These are phyloP conservation scores for Trachelus stipa DNA, from an alignment of 2,888 invertebrate genomes.

Conservation along the genomic window DNA sequence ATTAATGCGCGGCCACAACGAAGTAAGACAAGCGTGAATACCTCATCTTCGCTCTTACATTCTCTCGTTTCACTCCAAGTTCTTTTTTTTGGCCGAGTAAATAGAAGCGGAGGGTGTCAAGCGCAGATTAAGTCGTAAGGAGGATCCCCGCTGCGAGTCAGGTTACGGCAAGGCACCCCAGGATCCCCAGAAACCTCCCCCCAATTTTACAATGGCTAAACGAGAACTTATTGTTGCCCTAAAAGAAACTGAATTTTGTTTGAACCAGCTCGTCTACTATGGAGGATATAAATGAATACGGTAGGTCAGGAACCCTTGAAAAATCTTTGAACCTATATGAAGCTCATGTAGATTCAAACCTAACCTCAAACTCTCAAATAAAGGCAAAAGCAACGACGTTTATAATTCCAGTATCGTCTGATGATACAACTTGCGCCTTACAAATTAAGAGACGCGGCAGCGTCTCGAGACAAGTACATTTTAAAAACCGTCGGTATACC, in stretches of 20 bases:
- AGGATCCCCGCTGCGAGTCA: background rate
- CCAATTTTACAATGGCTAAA: background rate
- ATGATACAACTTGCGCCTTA: background rate
- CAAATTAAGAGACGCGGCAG: no score
- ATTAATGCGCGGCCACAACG: conserved; percentile 5
- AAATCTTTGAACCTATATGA: background rate
- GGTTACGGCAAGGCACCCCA: background rate
- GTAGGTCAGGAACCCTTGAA: background rate
- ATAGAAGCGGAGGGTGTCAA: conserved; percentile 23
- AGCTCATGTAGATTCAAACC: background rate
- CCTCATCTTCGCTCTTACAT: background rate
- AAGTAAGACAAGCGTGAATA: conserved; percentile 27
- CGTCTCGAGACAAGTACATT: no score
- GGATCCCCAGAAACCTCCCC: background rate
- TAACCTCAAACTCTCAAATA: background rate
- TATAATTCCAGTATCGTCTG: background rate
- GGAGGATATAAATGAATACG: background rate
- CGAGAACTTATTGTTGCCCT: no score
- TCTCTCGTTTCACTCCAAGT: background rate
- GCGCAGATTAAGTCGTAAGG: background rate
- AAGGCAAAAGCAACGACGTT: background rate
- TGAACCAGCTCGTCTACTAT: background rate
- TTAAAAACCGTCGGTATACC: no score
- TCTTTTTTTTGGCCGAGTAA: conserved; percentile 8
- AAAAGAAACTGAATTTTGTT: background rate